Conservation (phyloP, 92 coral and sea anemone genomes). For the Zoanthus sansibaricus region DNA sequence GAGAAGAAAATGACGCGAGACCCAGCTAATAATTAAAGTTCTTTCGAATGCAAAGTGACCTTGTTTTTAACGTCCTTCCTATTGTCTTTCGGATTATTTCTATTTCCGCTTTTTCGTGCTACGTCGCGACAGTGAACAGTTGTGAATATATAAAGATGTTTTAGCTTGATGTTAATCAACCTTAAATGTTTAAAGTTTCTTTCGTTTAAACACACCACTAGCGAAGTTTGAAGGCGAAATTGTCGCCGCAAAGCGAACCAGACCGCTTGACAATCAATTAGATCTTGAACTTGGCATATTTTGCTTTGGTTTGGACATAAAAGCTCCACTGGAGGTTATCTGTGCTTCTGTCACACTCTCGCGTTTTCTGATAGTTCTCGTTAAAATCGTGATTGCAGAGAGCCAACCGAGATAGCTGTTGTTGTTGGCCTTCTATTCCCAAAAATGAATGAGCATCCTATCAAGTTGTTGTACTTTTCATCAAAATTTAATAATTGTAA, state of each 20-base stretch:
- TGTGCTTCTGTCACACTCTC: neutral
- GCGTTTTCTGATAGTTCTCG: neutral
- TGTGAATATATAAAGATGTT: neutral
- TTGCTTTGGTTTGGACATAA: neutral
- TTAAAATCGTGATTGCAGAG: neutral
- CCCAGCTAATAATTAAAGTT: constrained; percentile 40
- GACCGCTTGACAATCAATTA: neutral
- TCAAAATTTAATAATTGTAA: constrained; percentile 75
- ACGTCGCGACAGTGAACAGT: neutral
- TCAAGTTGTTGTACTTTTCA: constrained; percentile 63
- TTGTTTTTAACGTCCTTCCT: constrained; percentile 8
- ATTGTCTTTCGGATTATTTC: constrained; percentile 22
- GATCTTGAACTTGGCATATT: neutral
- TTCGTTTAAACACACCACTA: neutral
- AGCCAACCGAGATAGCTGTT: neutral
- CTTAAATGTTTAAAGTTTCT: neutral
- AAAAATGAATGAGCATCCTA: constrained; percentile 77
- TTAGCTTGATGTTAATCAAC: neutral
- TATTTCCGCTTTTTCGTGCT: constrained; percentile 9
- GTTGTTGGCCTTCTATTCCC: constrained; percentile 8
- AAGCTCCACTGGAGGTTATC: neutral
- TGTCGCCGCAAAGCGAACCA: neutral
- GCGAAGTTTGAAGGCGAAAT: neutral
- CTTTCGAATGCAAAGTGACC: constrained; percentile 64
- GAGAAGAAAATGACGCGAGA: neutral